Evolutionary conservation across 1,140 invertebrate genomes (phyloP), one percentile per base, ranked within the genome.

Genomic region (Streblospio benedicti): DNA sequence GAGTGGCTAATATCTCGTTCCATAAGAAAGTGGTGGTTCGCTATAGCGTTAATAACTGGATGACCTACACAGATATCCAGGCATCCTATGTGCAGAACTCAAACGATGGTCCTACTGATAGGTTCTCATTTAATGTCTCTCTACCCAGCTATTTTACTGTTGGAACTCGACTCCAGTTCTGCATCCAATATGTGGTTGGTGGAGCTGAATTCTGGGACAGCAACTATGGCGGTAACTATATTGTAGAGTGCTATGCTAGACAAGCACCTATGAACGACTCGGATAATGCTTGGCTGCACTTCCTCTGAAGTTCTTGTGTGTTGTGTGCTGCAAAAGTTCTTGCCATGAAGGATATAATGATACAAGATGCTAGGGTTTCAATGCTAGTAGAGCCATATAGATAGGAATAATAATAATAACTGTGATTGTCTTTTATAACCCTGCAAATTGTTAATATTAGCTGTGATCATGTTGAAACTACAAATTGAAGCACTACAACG

Each of bases 91-190:
- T 93, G 32, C 81, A 84, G 38, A 88, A 89, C 66, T 93, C 91
- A 0, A 92, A 90, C 76, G 92, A 96, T 69, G 91, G 91, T 1
- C 89, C 91, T 65, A 92, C 91, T 14, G 93, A 97, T 72, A 72
- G 77, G 43, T 84, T 84, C 71, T 87, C 87, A 61, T 96, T 95
- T 71, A 83, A 84, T 6, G 88, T 95, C 67, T 72, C 85, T 28
- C 63, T 78, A 6, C 73, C 73, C n/a, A 44, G 63, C 0, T 65
- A 66, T 35, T 77, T 92, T 64, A 76, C 80, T 6, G 80, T 88
- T 2, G 89, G 90, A 0, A 83, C 87, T 64, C 82, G 84, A 41
- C 70, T 94, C 9, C 86, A 90, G 71, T 85, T 94, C 60, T 90
- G 90, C 1, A 81, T 92, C 4, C 82, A 87, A 30, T 95, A 90